These are phyloP conservation scores for Phalacrocorax brasilianus DNA, from an alignment of 2,113 vertebrate genomes.

Conservation along the genomic window DNA sequence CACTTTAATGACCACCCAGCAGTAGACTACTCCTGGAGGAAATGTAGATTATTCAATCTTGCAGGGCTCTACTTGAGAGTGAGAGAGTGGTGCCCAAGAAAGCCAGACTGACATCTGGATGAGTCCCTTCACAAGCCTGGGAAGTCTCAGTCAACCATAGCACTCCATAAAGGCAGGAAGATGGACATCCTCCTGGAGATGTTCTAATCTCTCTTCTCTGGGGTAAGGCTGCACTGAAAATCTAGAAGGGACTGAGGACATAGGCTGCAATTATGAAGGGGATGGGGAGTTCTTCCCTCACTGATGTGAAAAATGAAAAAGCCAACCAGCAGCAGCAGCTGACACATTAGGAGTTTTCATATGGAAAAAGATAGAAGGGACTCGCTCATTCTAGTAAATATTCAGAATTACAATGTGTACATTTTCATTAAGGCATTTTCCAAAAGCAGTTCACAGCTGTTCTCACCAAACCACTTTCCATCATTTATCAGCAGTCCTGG, in stretches of 20 bases:
- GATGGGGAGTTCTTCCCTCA: background rate
- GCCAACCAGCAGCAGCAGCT: background rate
- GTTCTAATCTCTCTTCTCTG: background rate
- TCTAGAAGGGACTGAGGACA: background rate
- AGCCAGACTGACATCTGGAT: background rate
- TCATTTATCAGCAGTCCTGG: too few species aligned
- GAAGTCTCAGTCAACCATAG: background rate
- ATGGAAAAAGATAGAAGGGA: background rate
- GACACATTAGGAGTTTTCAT: background rate
- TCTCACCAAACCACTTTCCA: too few species aligned
- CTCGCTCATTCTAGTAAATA: background rate
- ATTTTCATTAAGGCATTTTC: background rate
- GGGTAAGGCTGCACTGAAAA: background rate
- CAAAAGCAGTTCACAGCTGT: background rate
- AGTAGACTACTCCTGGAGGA: background rate
- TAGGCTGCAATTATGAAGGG: background rate
- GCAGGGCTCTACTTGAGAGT: background rate
- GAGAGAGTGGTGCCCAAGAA: background rate
- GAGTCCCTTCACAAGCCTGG: background rate
- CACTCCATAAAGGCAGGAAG: background rate
- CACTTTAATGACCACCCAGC: background rate
- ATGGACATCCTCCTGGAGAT: background rate
- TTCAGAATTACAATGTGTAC: rapidly evolving
- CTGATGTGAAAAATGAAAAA: background rate
- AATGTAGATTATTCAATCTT: background rate